phyloP scores from a whole-genome alignment of 2,888 invertebrate species.

The Ephialtes manifestator region DNA sequence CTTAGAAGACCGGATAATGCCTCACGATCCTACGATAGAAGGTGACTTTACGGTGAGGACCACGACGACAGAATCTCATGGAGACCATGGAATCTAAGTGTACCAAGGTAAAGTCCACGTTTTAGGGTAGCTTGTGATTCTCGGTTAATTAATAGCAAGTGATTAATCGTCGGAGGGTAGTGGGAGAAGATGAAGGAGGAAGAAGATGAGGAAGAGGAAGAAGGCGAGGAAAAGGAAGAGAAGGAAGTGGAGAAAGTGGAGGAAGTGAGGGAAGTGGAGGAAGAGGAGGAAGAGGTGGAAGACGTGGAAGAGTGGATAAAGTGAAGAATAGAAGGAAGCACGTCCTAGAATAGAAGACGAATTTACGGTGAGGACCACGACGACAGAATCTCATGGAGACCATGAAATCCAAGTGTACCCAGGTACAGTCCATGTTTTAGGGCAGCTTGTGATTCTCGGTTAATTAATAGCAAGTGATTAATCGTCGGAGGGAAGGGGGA shows the following conservation, averaged over 20 bases:
- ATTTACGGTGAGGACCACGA: no score
- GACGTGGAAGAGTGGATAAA: background rate
- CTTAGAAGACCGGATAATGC: constrained; percentile 34
- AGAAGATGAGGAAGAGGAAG: no score
- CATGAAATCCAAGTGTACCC: no score
- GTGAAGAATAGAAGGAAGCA: constrained; percentile 18
- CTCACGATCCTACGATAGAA: constrained; percentile 25
- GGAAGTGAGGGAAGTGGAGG: no score
- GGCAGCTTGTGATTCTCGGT: constrained; percentile 76
- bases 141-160: constrained; percentile 84
- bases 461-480: constrained; percentile 84
- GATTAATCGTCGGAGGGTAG: constrained; percentile 81
- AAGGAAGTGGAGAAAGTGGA: no score
- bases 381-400: no score
- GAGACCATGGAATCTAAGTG: constrained; percentile 18
- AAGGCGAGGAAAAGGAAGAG: constrained; percentile 8
- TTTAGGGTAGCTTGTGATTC: constrained; percentile 71
- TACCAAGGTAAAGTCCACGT: background rate
- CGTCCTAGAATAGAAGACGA: no score
- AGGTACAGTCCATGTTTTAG: constrained; percentile 29
- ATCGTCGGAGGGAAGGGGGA: constrained; percentile 76
- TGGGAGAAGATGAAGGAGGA: constrained; percentile 11
- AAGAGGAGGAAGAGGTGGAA: no score
- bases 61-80: background rate
- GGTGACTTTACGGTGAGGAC: background rate